Base-by-base conservation (phyloP, 2,888 invertebrate genomes). In the Drosophila tripunctata region DNA sequence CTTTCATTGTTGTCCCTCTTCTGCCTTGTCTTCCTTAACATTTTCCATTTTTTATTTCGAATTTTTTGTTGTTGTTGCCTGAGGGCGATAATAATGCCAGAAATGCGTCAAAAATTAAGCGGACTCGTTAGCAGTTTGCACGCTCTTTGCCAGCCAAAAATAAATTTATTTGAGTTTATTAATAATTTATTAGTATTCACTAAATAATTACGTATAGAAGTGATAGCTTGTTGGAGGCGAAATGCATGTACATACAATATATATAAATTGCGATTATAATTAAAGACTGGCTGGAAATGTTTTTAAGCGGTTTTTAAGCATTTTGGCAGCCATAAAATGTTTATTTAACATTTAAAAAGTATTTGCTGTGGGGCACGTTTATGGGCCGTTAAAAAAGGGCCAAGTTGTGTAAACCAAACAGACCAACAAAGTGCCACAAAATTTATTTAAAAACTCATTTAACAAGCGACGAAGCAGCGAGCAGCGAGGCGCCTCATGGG, bases 401-500 rank as follows among this genome's bases (percentile, higher is more conserved):
- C 12, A 6, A 31, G 17, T 15, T 47, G 27, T 63, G 70, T 61
- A 78, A 85, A 78, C 83, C 58, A 78, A 85, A 78, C 83, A 87
- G 67, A 67, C 71, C 40, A 76, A 68, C 69, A 82, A 83, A 82
- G 67, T 78, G 79, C 56, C 73, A 61, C 45, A 67, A 79, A 79
- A 80, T 83, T 87, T 83, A 86, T 83, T 87, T 87, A 80, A 86
- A 87, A 87, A 83, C 84, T 80, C 86, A 87, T 87, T 87, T 78
- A 81, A 67, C 81, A 64, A 77, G 58, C 84, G 57, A 54, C 81
- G 47, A 33, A 44, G 47, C 48, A 44, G 45, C 27, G 33, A 41
- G 56, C 48, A 40, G 41, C 22, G 4, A 31, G 65, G 48, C 52
- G 66, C 35, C 78, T 54, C 55, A 14, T 54, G 40, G 62, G 64